Evolutionary conservation across 2,888 invertebrate genomes (phyloP), one percentile per base, ranked within the genome.

Genomic region (Dasysyrphus albostriatus): DNA sequence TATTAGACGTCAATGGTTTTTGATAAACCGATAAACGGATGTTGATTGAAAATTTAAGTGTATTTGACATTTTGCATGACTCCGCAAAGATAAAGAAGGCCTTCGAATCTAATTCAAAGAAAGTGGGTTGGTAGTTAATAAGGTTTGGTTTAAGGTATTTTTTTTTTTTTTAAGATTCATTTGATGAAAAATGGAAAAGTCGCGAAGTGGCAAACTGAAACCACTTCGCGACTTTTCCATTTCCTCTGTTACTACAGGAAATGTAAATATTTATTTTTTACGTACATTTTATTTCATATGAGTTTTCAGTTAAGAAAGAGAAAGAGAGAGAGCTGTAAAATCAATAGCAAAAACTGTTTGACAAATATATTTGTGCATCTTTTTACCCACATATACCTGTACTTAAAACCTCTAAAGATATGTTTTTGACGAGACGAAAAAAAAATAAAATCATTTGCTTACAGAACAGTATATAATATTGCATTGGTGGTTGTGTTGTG

Each of bases 31-130:
- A 69, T 69, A 69, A 69, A 39, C 29, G 34, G 63, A 37, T 44
- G 61, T 47, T 85, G 84, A 85, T 85, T 81, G 67, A 44, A n/a
- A 73, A 76, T 85, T 85, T 85, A 81, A 81, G 81, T 81, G 84
- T 76, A 34, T 67, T 42, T 76, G 75, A 74, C 79, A 49, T 63
- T 70, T 75, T 56, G 39, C 44, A 74, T 79, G 69, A 58, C 24
- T 44, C 16, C 37, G 29, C 37, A 59, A 29, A 65, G 80, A 72
- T 80, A 80, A 76, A 19, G 51, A 49, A 32, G 58, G 2, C n/a
- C 32, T 56, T 32, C 42, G 42, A 42, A 5, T 32, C 16, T 8
- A 47, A 56, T 10, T 58, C 32, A 58, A 34, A 58, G 34, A 16
- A 34, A 58, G 9, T 9, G 34, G 54, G 54, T 29, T 29, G 51